These are phyloP conservation scores for Xanthorhoe spadicearia DNA, from an alignment of 2,888 invertebrate genomes.

Conservation along the genomic window DNA sequence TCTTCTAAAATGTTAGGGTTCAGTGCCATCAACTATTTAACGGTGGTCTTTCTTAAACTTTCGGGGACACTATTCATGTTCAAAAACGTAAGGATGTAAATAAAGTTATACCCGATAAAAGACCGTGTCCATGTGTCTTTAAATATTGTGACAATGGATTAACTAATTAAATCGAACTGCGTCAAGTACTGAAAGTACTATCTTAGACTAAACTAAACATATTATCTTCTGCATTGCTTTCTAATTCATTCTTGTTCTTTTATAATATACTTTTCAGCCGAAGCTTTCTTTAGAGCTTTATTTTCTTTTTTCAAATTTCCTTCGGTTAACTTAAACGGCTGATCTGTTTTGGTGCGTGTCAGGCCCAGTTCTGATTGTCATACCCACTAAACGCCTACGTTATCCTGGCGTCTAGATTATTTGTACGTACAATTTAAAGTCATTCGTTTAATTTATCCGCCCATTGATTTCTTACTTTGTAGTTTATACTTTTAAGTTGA, in stretches of 20 bases:
- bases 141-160: too few relatives aligned
- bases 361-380: conserved; percentile 17
- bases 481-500: too few relatives aligned
- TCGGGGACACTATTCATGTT: too few relatives aligned
- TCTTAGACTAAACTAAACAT: too few relatives aligned
- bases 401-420: conserved; percentile 5
- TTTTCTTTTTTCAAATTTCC: not conserved
- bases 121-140: too few relatives aligned
- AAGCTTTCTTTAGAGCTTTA: not conserved
- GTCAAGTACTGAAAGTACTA: not conserved
- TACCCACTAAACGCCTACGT: conserved; percentile 21
- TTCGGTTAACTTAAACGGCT: not conserved
- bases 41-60: too few relatives aligned
- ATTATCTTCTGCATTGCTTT: too few relatives aligned
- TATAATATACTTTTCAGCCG: too few relatives aligned
- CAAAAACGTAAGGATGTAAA: too few relatives aligned
- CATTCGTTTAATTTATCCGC: conserved; percentile 6
- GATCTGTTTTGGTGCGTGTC: not conserved
- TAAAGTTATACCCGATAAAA: too few relatives aligned
- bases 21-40: conserved; percentile 4
- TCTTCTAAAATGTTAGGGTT: not conserved
- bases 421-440: conserved; percentile 11
- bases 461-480: conserved; percentile 1
- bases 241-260: too few relatives aligned
- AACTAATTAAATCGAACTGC: not conserved